These are phyloP conservation scores for Apistogramma diplotaenia DNA, from an alignment of 2,113 vertebrate species.

Conservation along the genomic window DNA sequence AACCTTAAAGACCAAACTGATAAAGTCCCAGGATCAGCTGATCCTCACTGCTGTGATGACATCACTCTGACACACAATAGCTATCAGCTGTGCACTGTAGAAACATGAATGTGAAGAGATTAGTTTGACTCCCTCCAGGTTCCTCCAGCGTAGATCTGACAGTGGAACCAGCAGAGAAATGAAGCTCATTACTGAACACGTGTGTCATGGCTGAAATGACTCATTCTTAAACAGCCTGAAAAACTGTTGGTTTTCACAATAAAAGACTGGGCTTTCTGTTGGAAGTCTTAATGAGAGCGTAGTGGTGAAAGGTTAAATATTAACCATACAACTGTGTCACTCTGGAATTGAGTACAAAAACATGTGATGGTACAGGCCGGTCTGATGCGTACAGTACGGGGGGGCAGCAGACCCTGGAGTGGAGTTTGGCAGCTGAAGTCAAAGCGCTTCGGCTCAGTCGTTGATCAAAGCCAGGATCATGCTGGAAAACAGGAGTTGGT, in stretches of 20 bases:
- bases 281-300: neutral
- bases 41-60: neutral
- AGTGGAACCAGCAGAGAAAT: too few relatives aligned
- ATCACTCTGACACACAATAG: neutral
- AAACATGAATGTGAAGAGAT: neutral
- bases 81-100: neutral
- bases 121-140: neutral
- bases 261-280: neutral
- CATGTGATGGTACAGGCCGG: neutral
- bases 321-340: neutral
- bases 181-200: neutral
- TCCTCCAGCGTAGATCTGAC: too few relatives aligned
- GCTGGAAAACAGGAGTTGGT: conserved; percentile 69
- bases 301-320: neutral
- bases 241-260: neutral
- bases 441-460: conserved; percentile 80
- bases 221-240: neutral
- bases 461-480: conserved; percentile 99
- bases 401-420: conserved; percentile 15
- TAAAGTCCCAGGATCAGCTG: neutral
- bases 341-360: neutral
- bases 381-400: neutral
- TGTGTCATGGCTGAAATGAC: neutral
- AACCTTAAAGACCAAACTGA: too few relatives aligned
- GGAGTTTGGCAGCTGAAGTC: conserved; percentile 35